These are phyloP conservation scores for Paedocypris sp. DNA, from an alignment of 2,113 vertebrate species.

Conservation along the genomic window DNA sequence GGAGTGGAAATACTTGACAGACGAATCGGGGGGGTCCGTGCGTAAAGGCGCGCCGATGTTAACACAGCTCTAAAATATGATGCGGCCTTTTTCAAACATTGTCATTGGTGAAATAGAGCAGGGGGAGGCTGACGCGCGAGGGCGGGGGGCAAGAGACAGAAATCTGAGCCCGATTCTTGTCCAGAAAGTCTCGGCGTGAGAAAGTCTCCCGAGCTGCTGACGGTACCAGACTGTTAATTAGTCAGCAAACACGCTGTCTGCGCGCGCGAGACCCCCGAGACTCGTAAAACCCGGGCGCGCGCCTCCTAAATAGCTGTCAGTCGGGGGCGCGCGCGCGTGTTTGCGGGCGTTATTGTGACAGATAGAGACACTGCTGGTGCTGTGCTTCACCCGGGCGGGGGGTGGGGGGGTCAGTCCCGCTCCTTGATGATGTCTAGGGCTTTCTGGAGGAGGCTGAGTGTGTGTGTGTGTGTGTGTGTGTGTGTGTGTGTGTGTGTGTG, in stretches of 20 bases:
- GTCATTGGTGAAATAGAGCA: conserved; percentile 51
- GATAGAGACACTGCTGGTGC: conserved; percentile 54
- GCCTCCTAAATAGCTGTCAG: conserved; percentile 19
- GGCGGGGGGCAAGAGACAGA: conserved; percentile 16
- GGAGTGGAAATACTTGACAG: background rate
- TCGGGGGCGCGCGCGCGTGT: conserved; percentile 38
- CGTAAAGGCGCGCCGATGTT: conserved; percentile 20
- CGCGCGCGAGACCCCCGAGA: conserved; percentile 44
- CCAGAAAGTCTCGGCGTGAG: conserved; percentile 27
- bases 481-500: conserved; percentile 24
- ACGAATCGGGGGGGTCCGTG: conserved; percentile 28
- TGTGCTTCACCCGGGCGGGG: conserved; percentile 42
- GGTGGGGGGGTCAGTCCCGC: conserved; percentile 67
- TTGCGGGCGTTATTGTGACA: conserved; percentile 65
- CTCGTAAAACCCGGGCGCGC: conserved; percentile 44
- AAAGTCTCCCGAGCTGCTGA: conserved; percentile 52
- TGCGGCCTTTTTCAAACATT: conserved; percentile 55
- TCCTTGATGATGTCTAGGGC: conserved; percentile 69
- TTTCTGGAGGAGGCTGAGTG: conserved; percentile 56
- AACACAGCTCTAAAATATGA: conserved; percentile 51
- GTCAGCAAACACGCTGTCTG: conserved; percentile 43
- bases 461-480: conserved; percentile 38
- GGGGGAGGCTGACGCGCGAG: conserved; percentile 35
- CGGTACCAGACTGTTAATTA: conserved; percentile 61
- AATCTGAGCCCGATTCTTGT: conserved; percentile 18